Percentiles rank a stretch among this genome's conserved stretches.
Evolutionary conservation across 2,888 invertebrate species (phyloP).

Genomic region (Eristalis tenax): DNA sequence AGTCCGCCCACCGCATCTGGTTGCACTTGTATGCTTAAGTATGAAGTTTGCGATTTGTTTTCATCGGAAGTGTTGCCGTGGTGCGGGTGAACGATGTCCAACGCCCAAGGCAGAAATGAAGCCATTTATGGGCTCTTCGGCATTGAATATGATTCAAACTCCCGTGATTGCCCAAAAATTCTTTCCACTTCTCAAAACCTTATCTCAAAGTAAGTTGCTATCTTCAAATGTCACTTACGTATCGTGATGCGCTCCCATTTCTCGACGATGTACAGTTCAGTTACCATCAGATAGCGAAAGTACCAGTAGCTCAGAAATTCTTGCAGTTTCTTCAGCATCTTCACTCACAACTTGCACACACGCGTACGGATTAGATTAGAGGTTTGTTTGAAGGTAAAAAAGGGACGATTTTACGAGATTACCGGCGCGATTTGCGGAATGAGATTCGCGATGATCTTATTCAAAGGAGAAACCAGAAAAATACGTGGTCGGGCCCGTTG

Average conservation of each 20-base stretch:
- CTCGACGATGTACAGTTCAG: constrained; percentile 88
- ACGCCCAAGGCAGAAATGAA: neutral
- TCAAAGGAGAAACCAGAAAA: constrained; percentile 7
- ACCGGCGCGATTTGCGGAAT: neutral
- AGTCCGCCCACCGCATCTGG: neutral
- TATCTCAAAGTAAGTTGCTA: neutral
- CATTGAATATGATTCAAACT: constrained; percentile 5
- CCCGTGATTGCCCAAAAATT: constrained; percentile 6
- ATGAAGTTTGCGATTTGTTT: constrained; percentile 31
- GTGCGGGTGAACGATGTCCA: neutral
- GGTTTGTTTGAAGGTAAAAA: neutral
- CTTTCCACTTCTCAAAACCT: neutral
- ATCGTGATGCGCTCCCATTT: constrained; percentile 87
- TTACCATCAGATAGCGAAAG: constrained; percentile 86
- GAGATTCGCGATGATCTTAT: constrained; percentile 15
- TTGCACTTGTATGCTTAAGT: neutral
- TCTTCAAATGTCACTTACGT: constrained; percentile 81
- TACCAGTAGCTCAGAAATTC: constrained; percentile 86
- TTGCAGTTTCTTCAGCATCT: constrained; percentile 79
- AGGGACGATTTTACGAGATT: neutral
- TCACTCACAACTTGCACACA: neutral
- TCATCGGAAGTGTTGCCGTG: constrained; percentile 29
- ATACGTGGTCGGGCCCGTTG: constrained; percentile 18
- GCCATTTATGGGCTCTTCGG: neutral
- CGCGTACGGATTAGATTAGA: neutral